phyloP scores from a whole-genome alignment of 2,888 invertebrate species.

The Schrankia costaestrigalis region DNA sequence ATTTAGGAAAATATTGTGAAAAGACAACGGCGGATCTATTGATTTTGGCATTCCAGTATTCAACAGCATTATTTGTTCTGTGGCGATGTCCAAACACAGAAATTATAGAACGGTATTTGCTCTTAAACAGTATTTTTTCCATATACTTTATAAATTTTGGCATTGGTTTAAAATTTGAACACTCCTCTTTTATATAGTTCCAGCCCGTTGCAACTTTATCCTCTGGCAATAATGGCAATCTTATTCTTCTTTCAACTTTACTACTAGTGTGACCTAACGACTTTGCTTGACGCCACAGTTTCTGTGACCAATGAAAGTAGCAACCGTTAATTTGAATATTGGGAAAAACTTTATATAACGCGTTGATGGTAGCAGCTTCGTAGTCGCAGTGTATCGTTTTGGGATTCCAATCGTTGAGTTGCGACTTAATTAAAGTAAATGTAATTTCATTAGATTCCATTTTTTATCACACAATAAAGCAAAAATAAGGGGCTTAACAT shows the following conservation, averaged over 20 bases:
- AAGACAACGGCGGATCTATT: too few relatives aligned
- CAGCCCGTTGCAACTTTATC: not conserved
- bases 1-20: too few relatives aligned
- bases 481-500: too few relatives aligned
- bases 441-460: too few relatives aligned
- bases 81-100: not conserved
- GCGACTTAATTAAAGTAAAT: too few relatives aligned
- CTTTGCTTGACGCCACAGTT: not conserved
- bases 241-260: not conserved
- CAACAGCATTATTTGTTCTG: not conserved
- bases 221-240: slow-evolving; percentile 1
- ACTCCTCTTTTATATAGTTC: not conserved
- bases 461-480: too few relatives aligned
- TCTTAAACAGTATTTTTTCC: too few relatives aligned
- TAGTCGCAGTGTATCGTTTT: too few relatives aligned
- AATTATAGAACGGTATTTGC: slow-evolving; percentile 1
- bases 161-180: not conserved
- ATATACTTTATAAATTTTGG: slow-evolving; percentile 1
- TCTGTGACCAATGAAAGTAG: slow-evolving; percentile 1
- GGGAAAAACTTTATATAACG: not conserved
- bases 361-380: too few relatives aligned
- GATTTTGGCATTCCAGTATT: not conserved
- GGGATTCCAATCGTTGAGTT: too few relatives aligned
- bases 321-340: slow-evolving; percentile 3
- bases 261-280: not conserved